Conservation (phyloP, 2,797 vertebrate genomes). For the Enteromius unitaeniatus region DNA sequence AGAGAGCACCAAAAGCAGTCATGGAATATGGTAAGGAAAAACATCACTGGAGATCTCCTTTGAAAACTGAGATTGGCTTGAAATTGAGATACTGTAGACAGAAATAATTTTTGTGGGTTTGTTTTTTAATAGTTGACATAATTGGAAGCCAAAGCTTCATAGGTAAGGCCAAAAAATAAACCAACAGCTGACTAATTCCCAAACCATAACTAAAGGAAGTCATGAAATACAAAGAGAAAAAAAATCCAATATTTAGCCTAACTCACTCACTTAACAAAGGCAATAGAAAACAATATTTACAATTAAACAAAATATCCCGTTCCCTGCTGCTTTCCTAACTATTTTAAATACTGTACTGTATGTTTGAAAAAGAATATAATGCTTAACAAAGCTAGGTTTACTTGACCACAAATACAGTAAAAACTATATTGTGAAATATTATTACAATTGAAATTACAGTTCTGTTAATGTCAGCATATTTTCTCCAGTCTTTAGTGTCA, state of each 20-base stretch:
- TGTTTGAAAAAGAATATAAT: neutral
- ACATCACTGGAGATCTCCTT: neutral
- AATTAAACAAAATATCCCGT: neutral
- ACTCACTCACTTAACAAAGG: slow-evolving; percentile 3
- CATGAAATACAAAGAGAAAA: neutral
- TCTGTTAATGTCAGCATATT: neutral
- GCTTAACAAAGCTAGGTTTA: neutral
- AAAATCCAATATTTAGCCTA: neutral
- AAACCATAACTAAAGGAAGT: neutral
- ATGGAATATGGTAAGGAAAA: slow-evolving; percentile 90
- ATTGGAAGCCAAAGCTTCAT: slow-evolving; percentile 4
- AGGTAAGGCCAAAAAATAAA: slow-evolving; percentile 16
- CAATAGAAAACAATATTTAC: neutral
- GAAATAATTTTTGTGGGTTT: neutral
- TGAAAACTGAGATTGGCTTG: neutral
- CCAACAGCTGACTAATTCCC: neutral
- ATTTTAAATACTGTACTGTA: neutral
- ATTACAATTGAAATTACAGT: neutral
- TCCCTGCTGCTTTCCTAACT: neutral
- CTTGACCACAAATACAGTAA: neutral
- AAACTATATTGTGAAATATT: neutral
- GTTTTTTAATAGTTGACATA: slow-evolving; percentile 21
- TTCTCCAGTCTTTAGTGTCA: neutral
- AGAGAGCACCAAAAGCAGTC: slow-evolving; percentile 94
- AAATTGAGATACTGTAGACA: neutral